phyloP scores from a whole-genome alignment of 2,888 invertebrate genomes.

The Cenopis cana region DNA sequence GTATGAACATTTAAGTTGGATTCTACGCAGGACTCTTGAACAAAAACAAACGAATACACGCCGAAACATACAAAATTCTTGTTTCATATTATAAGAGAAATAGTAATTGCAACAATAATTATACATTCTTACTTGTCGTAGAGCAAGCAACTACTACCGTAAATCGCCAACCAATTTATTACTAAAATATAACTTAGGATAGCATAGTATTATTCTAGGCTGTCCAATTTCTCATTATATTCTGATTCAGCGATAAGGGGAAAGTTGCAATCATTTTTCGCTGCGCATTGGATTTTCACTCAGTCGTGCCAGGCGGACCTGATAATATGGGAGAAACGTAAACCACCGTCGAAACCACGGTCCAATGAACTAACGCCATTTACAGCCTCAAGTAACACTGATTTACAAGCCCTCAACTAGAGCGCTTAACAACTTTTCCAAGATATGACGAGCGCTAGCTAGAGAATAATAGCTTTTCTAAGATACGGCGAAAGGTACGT shows the following conservation, averaged over 20 bases:
- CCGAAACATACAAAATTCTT: background rate
- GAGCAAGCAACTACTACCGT: background rate
- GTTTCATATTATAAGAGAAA: background rate
- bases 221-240: conserved; percentile 46
- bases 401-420: conserved; percentile 28
- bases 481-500: background rate
- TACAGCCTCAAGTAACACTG: conserved; percentile 22
- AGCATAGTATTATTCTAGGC: conserved; percentile 23
- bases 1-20: background rate
- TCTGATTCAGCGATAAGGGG: conserved; percentile 45
- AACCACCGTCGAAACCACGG: conserved; percentile 44
- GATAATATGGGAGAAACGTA: conserved; percentile 50
- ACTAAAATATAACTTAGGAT: background rate
- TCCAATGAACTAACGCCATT: conserved; percentile 48
- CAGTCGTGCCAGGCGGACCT: conserved; percentile 49
- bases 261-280: conserved; percentile 53
- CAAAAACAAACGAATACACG: background rate
- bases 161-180: background rate
- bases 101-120: background rate
- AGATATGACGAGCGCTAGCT: background rate
- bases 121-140: background rate
- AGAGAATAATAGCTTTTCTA: conserved; percentile 11
- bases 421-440: conserved; percentile 3
- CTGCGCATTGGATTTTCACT: conserved; percentile 50
- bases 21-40: background rate